Evolutionary conservation across 2,888 invertebrate species (phyloP).

Genomic region (Acronicta alni): DNA sequence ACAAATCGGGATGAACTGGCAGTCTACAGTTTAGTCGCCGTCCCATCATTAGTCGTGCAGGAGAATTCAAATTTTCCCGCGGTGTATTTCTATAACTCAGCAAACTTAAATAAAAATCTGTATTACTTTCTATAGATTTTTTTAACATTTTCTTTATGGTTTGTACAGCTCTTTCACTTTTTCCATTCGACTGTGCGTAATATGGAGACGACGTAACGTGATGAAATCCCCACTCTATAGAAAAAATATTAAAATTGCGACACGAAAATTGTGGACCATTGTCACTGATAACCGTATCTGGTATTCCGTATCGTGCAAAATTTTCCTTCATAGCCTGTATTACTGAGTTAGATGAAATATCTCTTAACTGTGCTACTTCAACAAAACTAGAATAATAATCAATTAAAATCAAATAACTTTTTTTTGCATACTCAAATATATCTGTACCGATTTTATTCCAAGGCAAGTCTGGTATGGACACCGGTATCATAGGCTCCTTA

Average conservation of each 20-base stretch:
- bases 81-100: conserved; percentile 15
- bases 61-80: conserved; percentile 3
- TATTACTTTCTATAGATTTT: conserved; percentile 4
- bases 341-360: conserved; percentile 13
- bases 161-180: conserved; percentile 23
- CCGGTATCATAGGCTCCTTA: conserved; percentile 36
- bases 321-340: conserved; percentile 31
- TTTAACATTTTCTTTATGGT: conserved; percentile 24
- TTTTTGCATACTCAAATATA: conserved; percentile 39
- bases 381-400: conserved; percentile 46
- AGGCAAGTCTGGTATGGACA: conserved; percentile 28
- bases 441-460: conserved; percentile 42
- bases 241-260: conserved; percentile 9
- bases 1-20: no score
- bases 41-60: conserved; percentile 16
- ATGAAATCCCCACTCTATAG: conserved; percentile 15
- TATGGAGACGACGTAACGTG: conserved; percentile 20
- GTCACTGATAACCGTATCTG: conserved; percentile 28
- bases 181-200: conserved; percentile 23
- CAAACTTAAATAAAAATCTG: conserved; percentile 16
- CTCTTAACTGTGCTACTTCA: conserved; percentile 18
- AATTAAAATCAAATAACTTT: conserved; percentile 34
- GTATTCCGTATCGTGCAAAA: conserved; percentile 40
- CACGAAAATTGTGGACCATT: conserved; percentile 30
- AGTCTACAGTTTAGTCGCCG: no score